These are phyloP conservation scores for Cynopterus sphinx DNA, from an alignment of 2,797 vertebrate species.

Conservation along the genomic window DNA sequence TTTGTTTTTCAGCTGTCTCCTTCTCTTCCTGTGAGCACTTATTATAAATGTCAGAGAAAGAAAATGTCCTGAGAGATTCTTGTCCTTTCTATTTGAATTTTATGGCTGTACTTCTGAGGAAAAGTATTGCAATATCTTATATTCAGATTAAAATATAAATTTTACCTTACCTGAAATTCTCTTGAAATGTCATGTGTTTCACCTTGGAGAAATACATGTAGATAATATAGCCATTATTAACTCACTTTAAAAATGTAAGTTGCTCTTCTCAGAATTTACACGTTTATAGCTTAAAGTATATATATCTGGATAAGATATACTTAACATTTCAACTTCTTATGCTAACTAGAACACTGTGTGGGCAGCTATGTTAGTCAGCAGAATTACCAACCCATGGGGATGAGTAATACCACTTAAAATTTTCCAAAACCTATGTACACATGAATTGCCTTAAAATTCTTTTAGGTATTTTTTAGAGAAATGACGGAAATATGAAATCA, in stretches of 20 bases:
- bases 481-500: constrained; percentile 8
- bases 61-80: constrained; percentile 35
- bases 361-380: constrained; percentile 72
- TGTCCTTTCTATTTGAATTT: constrained; percentile 16
- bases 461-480: constrained; percentile 18
- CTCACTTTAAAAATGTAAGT: constrained; percentile 24
- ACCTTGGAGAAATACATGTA: constrained; percentile 12
- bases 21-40: constrained; percentile 41
- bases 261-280: background rate
- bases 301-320: background rate
- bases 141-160: constrained; percentile 16
- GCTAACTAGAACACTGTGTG: constrained; percentile 54
- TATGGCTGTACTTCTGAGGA: background rate
- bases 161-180: constrained; percentile 40
- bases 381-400: constrained; percentile 44
- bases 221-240: background rate
- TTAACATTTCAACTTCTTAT: background rate
- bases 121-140: background rate
- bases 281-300: constrained; percentile 32
- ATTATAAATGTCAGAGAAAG: constrained; percentile 42
- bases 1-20: constrained; percentile 8
- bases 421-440: constrained; percentile 44
- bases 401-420: constrained; percentile 72
- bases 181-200: background rate
- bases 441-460: constrained; percentile 48